phyloP scores from a whole-genome alignment of 2,797 vertebrate species.

The Anolis apletophallus region DNA sequence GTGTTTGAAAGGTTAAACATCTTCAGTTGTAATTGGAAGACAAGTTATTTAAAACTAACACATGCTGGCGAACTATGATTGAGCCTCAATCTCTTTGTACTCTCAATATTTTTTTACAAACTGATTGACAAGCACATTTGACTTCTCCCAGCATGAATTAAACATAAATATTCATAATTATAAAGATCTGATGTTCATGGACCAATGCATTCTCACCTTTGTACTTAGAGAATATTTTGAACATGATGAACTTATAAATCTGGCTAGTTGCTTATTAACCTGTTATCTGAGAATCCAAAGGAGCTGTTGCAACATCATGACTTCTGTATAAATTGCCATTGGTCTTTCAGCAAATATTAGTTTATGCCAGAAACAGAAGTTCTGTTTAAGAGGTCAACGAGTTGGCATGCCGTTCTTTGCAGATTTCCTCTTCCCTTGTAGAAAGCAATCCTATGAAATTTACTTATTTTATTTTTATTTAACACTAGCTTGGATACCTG shows the following conservation, averaged over 20 bases:
- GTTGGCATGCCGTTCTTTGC: conserved; percentile 30
- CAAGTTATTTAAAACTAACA: not conserved
- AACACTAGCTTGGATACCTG: too few relatives aligned
- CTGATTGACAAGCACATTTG: fast-evolving
- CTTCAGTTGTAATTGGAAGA: not conserved
- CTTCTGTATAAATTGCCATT: conserved; percentile 62
- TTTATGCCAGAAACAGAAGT: conserved; percentile 54
- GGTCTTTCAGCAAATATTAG: conserved; percentile 65
- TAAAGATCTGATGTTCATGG: not conserved
- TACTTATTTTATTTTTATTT: too few relatives aligned
- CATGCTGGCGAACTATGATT: not conserved
- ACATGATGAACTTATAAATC: conserved; percentile 46
- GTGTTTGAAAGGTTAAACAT: not conserved
- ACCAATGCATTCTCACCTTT: conserved; percentile 23
- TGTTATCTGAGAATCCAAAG: conserved; percentile 59
- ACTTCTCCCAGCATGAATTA: not conserved
- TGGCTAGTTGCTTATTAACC: conserved; percentile 68
- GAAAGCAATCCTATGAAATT: not conserved
- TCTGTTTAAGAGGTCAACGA: conserved; percentile 59
- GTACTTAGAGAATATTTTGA: conserved; percentile 33
- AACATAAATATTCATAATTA: conserved; percentile 15
- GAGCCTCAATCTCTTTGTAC: not conserved
- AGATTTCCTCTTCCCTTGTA: not conserved
- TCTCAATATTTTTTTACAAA: not conserved
- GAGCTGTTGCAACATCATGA: conserved; percentile 63